phyloP scores from a whole-genome alignment of 2,113 vertebrate species.

The Petrocephalus zakoni region DNA sequence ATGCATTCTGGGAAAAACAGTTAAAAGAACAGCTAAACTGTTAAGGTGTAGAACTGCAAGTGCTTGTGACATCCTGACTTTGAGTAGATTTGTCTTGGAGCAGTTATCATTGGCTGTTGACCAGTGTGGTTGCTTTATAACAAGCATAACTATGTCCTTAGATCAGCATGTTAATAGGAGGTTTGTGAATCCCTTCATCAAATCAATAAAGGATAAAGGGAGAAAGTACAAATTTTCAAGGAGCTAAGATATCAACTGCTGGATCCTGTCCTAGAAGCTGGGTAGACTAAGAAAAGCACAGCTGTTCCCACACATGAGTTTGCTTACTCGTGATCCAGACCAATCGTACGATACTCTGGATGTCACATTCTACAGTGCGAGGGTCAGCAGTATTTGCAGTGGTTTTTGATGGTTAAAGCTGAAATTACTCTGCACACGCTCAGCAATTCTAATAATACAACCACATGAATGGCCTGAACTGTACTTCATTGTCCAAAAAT shows the following conservation, averaged over 20 bases:
- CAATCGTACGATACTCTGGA: slow-evolving; percentile 14
- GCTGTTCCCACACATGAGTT: slow-evolving; percentile 54
- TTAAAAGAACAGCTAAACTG: slow-evolving; percentile 47
- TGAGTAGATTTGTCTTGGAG: slow-evolving; percentile 11
- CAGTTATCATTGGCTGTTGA: neutral
- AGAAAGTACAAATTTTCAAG: slow-evolving; percentile 33
- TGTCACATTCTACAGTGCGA: neutral
- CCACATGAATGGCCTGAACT: neutral
- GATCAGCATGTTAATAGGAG: slow-evolving; percentile 43
- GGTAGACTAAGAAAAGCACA: slow-evolving; percentile 50
- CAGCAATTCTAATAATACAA: neutral
- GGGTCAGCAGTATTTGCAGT: neutral
- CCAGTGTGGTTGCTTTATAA: neutral
- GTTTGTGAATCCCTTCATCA: slow-evolving; percentile 14
- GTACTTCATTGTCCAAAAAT: neutral
- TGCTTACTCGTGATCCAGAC: slow-evolving; percentile 33
- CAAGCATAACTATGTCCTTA: slow-evolving; percentile 26
- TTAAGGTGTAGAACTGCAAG: slow-evolving; percentile 51
- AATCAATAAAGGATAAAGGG: slow-evolving; percentile 31
- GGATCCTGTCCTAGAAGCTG: slow-evolving; percentile 36
- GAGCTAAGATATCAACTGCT: slow-evolving; percentile 50
- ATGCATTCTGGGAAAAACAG: slow-evolving; percentile 37
- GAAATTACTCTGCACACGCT: neutral
- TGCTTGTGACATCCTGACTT: neutral
- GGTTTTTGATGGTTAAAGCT: neutral